Evolutionary conservation across 1,140 invertebrate genomes (phyloP).

Genomic region (Contarinia nasturtii): DNA sequence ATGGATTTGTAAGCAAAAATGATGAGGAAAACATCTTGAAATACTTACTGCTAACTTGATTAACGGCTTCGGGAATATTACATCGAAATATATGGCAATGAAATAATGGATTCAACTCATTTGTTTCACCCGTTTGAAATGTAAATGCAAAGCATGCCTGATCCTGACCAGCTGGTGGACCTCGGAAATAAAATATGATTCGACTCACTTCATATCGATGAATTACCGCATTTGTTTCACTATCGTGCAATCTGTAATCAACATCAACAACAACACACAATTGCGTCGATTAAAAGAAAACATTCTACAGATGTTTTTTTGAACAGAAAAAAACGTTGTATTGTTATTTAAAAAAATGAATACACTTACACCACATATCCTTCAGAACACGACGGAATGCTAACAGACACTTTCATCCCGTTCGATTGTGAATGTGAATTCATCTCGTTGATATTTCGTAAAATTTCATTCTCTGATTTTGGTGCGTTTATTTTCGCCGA

Average conservation of each 20-base stretch:
- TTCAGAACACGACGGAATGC: slow-evolving; percentile 76
- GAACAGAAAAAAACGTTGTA: neutral
- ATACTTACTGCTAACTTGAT: slow-evolving; percentile 41
- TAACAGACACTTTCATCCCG: slow-evolving; percentile 73
- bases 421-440: slow-evolving; percentile 41
- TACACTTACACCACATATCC: slow-evolving; percentile 52
- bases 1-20: neutral
- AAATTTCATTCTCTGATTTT: slow-evolving; percentile 87
- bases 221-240: slow-evolving; percentile 63
- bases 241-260: slow-evolving; percentile 72
- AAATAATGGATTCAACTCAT: slow-evolving; percentile 66
- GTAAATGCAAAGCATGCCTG: slow-evolving; percentile 93
- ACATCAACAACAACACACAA: slow-evolving; percentile 5
- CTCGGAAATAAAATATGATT: slow-evolving; percentile 88
- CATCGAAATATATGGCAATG: slow-evolving; percentile 95
- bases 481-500: slow-evolving; percentile 83
- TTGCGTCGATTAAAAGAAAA: neutral
- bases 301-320: slow-evolving; percentile 1
- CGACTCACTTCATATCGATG: slow-evolving; percentile 77
- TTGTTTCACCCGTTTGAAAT: slow-evolving; percentile 78
- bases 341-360: too few species aligned
- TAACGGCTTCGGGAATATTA: slow-evolving; percentile 89
- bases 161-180: slow-evolving; percentile 62
- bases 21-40: too few species aligned
- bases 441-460: slow-evolving; percentile 80